Evolutionary conservation across 2,113 vertebrate genomes (phyloP).

Genomic region (Ailurus styani): DNA sequence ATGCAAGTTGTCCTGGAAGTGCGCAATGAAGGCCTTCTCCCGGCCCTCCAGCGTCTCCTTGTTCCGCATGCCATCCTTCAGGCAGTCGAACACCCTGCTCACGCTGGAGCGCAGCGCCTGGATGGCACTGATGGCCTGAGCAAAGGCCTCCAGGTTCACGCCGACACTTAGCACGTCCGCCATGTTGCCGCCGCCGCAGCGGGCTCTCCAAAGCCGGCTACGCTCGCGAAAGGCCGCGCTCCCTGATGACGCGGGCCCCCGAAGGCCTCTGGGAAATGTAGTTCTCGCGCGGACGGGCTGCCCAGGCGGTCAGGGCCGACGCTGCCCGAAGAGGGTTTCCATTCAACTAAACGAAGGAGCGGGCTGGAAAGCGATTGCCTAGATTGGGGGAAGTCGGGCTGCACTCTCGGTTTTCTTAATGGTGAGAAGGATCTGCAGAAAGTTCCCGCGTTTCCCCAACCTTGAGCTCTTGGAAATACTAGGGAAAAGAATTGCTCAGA

Average conservation of each 20-base stretch:
- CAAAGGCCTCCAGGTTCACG: slow-evolving; percentile 95
- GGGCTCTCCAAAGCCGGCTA: slow-evolving; percentile 20
- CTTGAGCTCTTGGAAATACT: neutral
- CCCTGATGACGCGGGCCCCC: neutral
- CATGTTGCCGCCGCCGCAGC: slow-evolving; percentile 76
- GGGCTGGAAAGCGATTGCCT: neutral
- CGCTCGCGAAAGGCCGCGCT: neutral
- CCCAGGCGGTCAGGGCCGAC: fast-evolving
- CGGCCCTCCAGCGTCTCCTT: slow-evolving; percentile 93
- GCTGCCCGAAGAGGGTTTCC: fast-evolving
- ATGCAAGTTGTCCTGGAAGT: slow-evolving; percentile 96
- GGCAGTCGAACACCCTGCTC: slow-evolving; percentile 94
- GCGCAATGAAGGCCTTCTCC: slow-evolving; percentile 92
- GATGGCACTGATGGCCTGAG: slow-evolving; percentile 94
- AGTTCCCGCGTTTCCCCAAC: neutral
- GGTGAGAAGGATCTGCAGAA: neutral
- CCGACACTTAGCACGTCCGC: slow-evolving; percentile 93
- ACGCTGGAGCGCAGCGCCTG: slow-evolving; percentile 97
- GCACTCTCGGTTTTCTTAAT: neutral
- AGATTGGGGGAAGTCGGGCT: neutral
- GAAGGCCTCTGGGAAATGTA: slow-evolving; percentile 76
- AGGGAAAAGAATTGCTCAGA: neutral
- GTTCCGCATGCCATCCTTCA: slow-evolving; percentile 97
- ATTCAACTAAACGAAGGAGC: fast-evolving
- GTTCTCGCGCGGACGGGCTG: slow-evolving; percentile 14